Evolutionary conservation across 1,140 invertebrate species (phyloP).

Genomic region (Trichomalopsis sarcophagae): DNA sequence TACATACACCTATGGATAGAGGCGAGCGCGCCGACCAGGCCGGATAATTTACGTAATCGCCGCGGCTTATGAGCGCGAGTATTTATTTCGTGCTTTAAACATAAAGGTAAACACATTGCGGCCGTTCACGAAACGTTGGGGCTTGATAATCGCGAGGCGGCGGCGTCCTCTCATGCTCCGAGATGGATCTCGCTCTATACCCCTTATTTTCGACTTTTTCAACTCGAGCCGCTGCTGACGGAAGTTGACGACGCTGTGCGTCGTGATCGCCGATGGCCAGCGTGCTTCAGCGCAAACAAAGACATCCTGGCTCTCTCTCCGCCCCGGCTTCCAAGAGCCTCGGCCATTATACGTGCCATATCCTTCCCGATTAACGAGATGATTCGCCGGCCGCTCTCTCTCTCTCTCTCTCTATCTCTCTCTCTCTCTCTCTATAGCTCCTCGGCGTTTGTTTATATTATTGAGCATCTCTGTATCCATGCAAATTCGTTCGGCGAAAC

Average conservation of each 20-base stretch:
- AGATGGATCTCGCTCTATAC: conserved; percentile 37
- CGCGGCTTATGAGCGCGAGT: conserved; percentile 44
- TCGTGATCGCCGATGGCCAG: conserved; percentile 49
- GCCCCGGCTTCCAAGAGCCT: not conserved
- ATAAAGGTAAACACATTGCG: conserved; percentile 52
- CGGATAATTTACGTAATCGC: conserved; percentile 51
- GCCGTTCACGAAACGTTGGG: conserved; percentile 31
- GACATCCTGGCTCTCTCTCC: conserved; percentile 19
- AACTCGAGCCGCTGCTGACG: not conserved
- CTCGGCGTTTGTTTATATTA: no score
- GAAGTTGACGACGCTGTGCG: conserved; percentile 42
- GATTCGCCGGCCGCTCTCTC: no score
- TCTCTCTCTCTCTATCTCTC: no score
- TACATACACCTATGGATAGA: no score
- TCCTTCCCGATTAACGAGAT: no score
- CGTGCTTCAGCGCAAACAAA: conserved; percentile 18
- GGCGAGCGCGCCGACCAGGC: not conserved
- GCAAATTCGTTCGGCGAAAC: no score
- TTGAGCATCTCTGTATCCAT: no score
- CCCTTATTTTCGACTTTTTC: conserved; percentile 49
- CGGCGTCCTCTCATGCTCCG: not conserved
- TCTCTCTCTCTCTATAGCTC: no score
- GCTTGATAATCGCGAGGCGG: conserved; percentile 22
- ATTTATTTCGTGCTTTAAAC: conserved; percentile 51
- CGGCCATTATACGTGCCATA: not conserved